Evolutionary conservation across 1,140 invertebrate genomes (phyloP), one percentile per base, ranked within the genome.

Genomic region (honey bee (Apis mellifera)): DNA sequence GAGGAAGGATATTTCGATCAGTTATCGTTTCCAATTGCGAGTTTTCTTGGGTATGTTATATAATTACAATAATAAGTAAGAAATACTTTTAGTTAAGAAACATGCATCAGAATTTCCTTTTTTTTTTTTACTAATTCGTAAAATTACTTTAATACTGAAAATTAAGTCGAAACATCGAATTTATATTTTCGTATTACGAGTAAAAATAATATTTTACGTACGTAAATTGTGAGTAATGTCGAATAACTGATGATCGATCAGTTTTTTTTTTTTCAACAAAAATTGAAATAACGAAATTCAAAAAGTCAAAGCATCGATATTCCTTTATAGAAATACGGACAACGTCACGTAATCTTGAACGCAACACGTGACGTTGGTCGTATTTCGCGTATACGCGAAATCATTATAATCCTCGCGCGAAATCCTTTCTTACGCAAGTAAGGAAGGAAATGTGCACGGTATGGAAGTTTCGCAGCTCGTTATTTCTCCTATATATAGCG

Each of bases 401-500:
- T 64, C 62, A 23, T 64, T 64, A 32, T 48, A 42, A n/a, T 68
- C 19, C n/a, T n/a, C 19, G 32, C 19, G 32, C 21, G 48, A 48
- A 50, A 70, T 70, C 12, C 54, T 12, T 59, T 73, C 48, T 60
- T 60, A 48, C 19, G 9, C 48, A 59, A 73, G 21, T n/a, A 11
- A n/a, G 12, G 19, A 19, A n/a, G 71, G 32, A 48, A 23, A 80
- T 84, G 54, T 74, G 69, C 83, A 54, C 59, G 7, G 26, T 52
- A 7, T 50, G 52, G 32, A 66, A 76, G 8, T 73, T 69, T 57
- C 48, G 5, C 32, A 0, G 55, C 84, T 83, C 72, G 74, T 86
- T 86, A 83, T 85, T 70, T 79, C 19, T 76, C 52, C 71, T 55
- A 82, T 81, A 78, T 68, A 32, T 23, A 76, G 71, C 32, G n/a